Base-by-base conservation (phyloP, 1,140 invertebrate genomes). In the Euwallacea fornicatus region DNA sequence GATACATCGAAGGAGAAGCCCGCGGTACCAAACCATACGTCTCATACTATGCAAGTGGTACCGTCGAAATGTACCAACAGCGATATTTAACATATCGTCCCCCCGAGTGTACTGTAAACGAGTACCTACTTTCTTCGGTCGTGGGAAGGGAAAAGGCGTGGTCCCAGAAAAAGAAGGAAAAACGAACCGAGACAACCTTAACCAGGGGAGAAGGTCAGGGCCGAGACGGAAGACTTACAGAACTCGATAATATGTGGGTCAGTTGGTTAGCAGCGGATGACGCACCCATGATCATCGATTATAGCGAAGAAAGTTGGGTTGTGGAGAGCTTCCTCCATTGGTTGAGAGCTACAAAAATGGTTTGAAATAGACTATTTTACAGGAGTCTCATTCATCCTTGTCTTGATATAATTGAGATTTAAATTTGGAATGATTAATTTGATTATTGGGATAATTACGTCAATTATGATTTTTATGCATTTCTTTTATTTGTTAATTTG, bases 251-350 rank as follows among this genome's bases (percentile, higher is more conserved):
- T 41, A 70, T 70, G 42, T 62, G 54, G 47, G 68, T 70, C 61
- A 70, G 46, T 70, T 70, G 68, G 68, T 70, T 62, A 70, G 61
- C 68, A 54, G 53, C 41, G 42, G 10, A 53, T 58, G 60, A 54
- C 68, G 60, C 54, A 42, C 59, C 59, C 50, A 60, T 61, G 16
- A 13, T 55, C 13, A 16, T 60, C 56, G 50, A 54, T 43, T 59
- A 21, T 54, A 55, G 50, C 7, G 60, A 70, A 64, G 68, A 62
- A 58, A 64, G 68, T 42, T 50, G 41, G 13, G 7, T 33, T 9
- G 16, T 55, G 16, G 47, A 16, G 9, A 7, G 8, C 47, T 62
- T 62, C 3, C 68, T 42, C 68, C 68, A 70, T 9, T 41, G 68
- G 61, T 70, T 50, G 46, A 4, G 4, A 33, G 21, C 21, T 33